phyloP scores from a whole-genome alignment of 2,797 vertebrate genomes.

The Squalus acanthias region DNA sequence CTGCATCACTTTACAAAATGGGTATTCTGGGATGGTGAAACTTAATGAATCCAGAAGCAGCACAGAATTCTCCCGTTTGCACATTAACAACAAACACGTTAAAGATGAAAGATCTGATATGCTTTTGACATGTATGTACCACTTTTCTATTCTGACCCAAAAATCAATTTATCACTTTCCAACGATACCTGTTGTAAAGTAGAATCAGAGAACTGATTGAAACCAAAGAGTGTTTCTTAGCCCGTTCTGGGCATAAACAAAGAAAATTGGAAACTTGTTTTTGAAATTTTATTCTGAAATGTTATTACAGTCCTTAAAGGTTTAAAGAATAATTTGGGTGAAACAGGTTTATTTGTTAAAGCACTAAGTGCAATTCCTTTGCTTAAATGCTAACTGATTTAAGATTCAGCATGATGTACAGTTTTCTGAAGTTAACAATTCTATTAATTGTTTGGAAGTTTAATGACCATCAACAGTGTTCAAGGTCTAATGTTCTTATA shows the following conservation, averaged over 20 bases:
- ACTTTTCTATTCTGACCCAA: not conserved
- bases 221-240: not conserved
- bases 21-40: not conserved
- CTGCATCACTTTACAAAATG: not conserved
- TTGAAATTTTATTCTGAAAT: not conserved
- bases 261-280: not conserved
- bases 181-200: not conserved
- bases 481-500: not conserved
- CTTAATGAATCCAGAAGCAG: not conserved
- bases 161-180: not conserved
- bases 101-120: not conserved
- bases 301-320: not conserved
- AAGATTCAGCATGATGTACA: not conserved
- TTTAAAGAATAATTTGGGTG: not conserved
- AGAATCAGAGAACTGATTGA: not conserved
- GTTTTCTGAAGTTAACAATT: not conserved
- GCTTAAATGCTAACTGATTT: not conserved
- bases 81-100: not conserved
- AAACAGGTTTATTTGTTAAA: not conserved
- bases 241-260: not conserved
- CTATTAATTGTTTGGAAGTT: not conserved
- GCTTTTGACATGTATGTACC: not conserved
- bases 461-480: not conserved
- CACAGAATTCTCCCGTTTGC: not conserved
- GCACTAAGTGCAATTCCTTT: slow-evolving; percentile 11